Conservation (phyloP, 1,140 invertebrate species). For the Spodoptera litura region DNA sequence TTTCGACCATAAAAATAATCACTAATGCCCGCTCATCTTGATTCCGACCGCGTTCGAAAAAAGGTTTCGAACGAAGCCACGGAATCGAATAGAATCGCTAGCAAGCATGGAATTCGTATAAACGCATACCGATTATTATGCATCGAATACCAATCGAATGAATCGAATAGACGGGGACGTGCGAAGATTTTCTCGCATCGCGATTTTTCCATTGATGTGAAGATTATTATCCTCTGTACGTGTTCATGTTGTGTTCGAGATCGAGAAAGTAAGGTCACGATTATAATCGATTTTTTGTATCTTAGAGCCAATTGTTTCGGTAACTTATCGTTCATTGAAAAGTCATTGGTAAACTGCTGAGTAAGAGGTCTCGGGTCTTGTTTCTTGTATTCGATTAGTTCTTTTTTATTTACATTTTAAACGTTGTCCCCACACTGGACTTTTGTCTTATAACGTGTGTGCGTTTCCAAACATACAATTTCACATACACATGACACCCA, state of each 20-base stretch:
- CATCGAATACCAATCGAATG: constrained; percentile 66
- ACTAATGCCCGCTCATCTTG: constrained; percentile 42
- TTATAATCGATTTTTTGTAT: not conserved
- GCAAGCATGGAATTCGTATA: constrained; percentile 66
- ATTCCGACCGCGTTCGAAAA: constrained; percentile 69
- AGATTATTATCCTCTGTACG: constrained; percentile 37
- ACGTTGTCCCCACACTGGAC: too few species aligned
- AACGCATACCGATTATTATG: constrained; percentile 78
- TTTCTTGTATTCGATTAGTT: too few species aligned
- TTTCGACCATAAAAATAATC: constrained; percentile 45
- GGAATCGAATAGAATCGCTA: constrained; percentile 58
- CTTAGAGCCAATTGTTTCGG: not conserved
- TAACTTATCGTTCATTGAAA: not conserved
- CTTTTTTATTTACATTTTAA: too few species aligned
- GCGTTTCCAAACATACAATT: too few species aligned
- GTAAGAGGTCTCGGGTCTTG: not conserved
- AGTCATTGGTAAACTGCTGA: too few species aligned
- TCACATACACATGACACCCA: too few species aligned
- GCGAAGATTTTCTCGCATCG: constrained; percentile 56
- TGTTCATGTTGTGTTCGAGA: constrained; percentile 28
- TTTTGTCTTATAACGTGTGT: too few species aligned
- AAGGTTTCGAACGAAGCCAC: constrained; percentile 61
- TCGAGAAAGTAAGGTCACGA: constrained; percentile 3
- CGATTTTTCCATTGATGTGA: constrained; percentile 49
- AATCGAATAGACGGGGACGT: constrained; percentile 57